These are phyloP conservation scores for Rousettus madagascariensis DNA, from an alignment of 2,797 vertebrate species.

Conservation along the genomic window DNA sequence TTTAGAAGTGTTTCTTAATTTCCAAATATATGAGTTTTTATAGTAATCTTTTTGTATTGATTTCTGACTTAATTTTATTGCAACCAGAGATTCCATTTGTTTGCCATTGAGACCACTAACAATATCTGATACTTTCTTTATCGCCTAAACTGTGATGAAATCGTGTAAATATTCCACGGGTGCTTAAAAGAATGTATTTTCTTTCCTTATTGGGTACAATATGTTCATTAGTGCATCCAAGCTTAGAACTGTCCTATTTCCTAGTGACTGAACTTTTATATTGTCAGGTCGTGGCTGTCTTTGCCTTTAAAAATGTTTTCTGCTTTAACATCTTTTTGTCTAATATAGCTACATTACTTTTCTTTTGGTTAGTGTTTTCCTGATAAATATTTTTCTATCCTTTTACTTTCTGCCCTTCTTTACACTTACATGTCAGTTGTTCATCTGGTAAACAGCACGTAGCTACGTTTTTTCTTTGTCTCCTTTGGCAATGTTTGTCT, in stretches of 20 bases:
- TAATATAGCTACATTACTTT: not conserved
- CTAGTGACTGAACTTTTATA: not conserved
- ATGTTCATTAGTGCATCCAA: not conserved
- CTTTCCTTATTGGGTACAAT: not conserved
- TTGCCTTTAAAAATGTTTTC: not conserved
- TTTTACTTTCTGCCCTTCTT: not conserved
- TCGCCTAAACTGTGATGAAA: not conserved
- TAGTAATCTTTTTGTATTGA: not conserved
- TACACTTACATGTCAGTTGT: not conserved
- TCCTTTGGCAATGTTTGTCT: not conserved
- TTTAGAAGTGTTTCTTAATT: not conserved
- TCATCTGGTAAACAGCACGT: not conserved
- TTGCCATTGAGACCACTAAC: not conserved
- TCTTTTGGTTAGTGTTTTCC: not conserved
- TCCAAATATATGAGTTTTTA: not conserved
- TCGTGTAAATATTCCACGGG: not conserved
- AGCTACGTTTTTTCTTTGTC: not conserved
- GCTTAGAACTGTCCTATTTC: not conserved
- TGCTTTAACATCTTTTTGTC: not conserved
- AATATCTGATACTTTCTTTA: not conserved
- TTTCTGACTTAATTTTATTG: not conserved
- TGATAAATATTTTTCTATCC: not conserved
- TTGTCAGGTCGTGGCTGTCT: not conserved
- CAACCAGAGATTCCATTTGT: not conserved
- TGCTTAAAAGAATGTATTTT: not conserved